Percentiles rank a stretch among this genome's conserved stretches.
Evolutionary conservation across 2,797 vertebrate genomes (phyloP).

Genomic region (Mormyrus proboscirostris): DNA sequence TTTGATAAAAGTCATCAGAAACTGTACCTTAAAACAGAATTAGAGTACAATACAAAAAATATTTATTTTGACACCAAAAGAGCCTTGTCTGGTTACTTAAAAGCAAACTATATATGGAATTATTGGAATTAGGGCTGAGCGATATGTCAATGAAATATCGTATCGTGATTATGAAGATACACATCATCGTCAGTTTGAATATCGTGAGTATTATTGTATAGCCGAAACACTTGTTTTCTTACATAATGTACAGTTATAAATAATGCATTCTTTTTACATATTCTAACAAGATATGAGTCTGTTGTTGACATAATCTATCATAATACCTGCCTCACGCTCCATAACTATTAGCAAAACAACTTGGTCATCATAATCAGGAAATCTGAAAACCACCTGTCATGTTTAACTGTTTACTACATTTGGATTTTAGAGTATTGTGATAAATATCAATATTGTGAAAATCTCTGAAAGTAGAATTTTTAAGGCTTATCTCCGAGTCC

Average conservation of each 20-base stretch:
- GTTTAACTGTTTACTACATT: neutral
- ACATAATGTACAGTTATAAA: neutral
- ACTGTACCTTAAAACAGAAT: neutral
- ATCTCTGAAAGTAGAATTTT: neutral
- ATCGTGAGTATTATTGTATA: neutral
- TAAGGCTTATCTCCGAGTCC: neutral
- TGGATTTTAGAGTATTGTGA: neutral
- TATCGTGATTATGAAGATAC: neutral
- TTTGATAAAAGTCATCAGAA: neutral
- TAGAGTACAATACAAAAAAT: neutral
- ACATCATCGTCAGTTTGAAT: neutral
- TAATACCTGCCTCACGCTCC: neutral
- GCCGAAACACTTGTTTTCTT: neutral
- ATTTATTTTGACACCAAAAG: neutral
- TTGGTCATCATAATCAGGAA: neutral
- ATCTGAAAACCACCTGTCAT: neutral
- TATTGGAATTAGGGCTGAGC: neutral
- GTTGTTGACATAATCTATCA: neutral
- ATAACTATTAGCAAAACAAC: neutral
- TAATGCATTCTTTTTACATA: neutral
- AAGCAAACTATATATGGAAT: neutral
- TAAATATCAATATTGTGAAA: neutral
- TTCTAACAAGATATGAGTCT: neutral
- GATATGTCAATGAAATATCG: neutral
- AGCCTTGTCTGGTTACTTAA: neutral